phyloP scores from a whole-genome alignment of 2,888 invertebrate species.

The Trissoscelio sp. region DNA sequence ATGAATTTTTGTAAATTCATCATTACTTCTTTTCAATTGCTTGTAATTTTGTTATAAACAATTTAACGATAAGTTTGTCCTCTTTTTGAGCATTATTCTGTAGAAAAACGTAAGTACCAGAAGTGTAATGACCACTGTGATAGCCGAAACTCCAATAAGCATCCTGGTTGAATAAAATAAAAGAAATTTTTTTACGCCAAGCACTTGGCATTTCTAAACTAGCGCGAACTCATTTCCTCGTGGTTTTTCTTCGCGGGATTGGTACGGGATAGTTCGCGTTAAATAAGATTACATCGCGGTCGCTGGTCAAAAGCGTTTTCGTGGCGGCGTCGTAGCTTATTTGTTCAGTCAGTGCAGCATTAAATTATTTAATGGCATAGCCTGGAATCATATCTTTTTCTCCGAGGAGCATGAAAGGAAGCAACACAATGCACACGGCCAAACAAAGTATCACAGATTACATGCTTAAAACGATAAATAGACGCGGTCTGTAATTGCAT shows the following conservation, averaged over 20 bases:
- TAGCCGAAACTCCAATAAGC: neutral
- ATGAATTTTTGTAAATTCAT: too few relatives aligned
- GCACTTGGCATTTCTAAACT: too few relatives aligned
- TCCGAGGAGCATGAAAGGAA: constrained; percentile 2
- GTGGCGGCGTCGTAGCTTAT: constrained; percentile 20
- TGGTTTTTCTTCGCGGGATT: too few relatives aligned
- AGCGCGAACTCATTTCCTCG: too few relatives aligned
- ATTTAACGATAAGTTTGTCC: neutral
- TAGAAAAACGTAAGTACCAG: neutral
- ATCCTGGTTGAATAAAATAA: neutral
- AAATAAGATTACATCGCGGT: constrained; percentile 26
- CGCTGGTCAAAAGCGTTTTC: constrained; percentile 18
- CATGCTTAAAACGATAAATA: constrained; percentile 22
- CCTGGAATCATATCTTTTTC: constrained; percentile 23
- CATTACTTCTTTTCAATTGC: too few relatives aligned
- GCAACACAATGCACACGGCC: neutral
- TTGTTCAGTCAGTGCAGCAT: constrained; percentile 31
- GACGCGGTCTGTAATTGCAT: constrained; percentile 25
- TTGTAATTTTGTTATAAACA: too few relatives aligned
- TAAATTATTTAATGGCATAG: constrained; percentile 48
- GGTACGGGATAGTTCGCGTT: too few relatives aligned
- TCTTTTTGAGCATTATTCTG: neutral
- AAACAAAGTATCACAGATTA: constrained; percentile 37
- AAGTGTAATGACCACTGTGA: neutral
- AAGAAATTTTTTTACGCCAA: neutral